Evolutionary conservation across 1,140 invertebrate genomes (phyloP).

Genomic region (Cotesia typhae): DNA sequence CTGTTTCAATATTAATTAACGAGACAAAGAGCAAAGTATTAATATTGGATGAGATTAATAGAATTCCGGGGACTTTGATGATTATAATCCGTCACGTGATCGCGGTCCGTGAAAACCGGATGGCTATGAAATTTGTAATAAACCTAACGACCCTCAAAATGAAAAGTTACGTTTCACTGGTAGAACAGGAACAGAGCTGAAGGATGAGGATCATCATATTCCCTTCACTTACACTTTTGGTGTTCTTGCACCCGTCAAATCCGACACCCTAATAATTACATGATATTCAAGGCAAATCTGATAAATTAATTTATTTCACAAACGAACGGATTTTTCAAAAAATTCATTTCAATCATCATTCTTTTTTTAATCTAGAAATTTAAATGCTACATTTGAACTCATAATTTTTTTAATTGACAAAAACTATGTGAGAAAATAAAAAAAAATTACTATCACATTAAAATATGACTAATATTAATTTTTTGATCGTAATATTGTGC

Average conservation of each 20-base stretch:
- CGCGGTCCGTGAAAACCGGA: conserved; percentile 42
- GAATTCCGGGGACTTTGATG: conserved; percentile 51
- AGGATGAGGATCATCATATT: conserved; percentile 30
- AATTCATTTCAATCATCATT: no score
- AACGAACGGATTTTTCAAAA: background rate
- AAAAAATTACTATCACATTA: no score
- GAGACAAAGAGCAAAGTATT: conserved; percentile 37
- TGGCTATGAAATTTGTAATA: conserved; percentile 62
- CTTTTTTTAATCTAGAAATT: no score
- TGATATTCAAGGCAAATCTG: conserved; percentile 33
- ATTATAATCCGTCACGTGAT: conserved; percentile 45
- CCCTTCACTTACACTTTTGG: conserved; percentile 46
- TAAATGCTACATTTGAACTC: no score
- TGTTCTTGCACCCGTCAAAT: conserved; percentile 28
- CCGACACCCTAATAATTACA: conserved; percentile 59
- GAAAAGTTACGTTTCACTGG: conserved; percentile 64
- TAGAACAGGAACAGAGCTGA: no score
- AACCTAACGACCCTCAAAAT: conserved; percentile 64
- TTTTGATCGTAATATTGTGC: no score
- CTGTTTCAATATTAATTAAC: conserved; percentile 32
- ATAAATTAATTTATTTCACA: conserved; percentile 40
- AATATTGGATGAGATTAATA: conserved; percentile 52
- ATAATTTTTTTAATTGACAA: no score
- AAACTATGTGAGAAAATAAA: no score
- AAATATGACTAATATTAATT: no score